Evolutionary conservation across 2,113 vertebrate genomes (phyloP).

Genomic region (Hippocampus abdominalis): DNA sequence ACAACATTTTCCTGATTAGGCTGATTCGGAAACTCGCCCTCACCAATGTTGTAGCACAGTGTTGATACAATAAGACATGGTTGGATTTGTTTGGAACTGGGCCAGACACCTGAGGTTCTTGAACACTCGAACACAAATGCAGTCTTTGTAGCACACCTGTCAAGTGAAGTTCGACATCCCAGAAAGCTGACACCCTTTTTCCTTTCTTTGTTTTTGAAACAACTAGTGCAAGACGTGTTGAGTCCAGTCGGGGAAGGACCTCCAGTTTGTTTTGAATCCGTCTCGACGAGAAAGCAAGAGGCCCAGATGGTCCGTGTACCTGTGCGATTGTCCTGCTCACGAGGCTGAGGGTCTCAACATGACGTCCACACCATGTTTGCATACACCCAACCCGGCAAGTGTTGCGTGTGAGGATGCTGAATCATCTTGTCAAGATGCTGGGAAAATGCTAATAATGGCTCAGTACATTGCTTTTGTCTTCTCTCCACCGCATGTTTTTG

Average conservation of each 20-base stretch:
- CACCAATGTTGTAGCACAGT: slow-evolving; percentile 50
- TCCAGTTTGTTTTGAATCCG: slow-evolving; percentile 17
- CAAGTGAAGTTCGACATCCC: slow-evolving; percentile 24
- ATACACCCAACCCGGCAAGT: slow-evolving; percentile 21
- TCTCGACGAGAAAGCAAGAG: slow-evolving; percentile 1
- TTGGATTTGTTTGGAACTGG: slow-evolving; percentile 48
- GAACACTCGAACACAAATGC: slow-evolving; percentile 30
- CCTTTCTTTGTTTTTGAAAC: slow-evolving; percentile 16
- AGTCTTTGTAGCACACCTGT: slow-evolving; percentile 38
- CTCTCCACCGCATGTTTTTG: slow-evolving; percentile 30
- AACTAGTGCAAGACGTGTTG: slow-evolving; percentile 60
- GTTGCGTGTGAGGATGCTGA: slow-evolving; percentile 6
- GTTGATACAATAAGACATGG: slow-evolving; percentile 57
- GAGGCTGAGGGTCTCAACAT: slow-evolving; percentile 42
- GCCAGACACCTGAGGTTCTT: slow-evolving; percentile 62
- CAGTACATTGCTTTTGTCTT: slow-evolving; percentile 44
- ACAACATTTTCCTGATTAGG: slow-evolving; percentile 9
- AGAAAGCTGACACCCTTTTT: slow-evolving; percentile 31
- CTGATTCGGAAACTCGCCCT: slow-evolving; percentile 22
- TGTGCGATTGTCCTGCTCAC: slow-evolving; percentile 60
- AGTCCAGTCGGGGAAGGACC: slow-evolving; percentile 40
- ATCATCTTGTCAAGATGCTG: slow-evolving; percentile 32
- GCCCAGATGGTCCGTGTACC: slow-evolving; percentile 24
- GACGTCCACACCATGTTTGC: slow-evolving; percentile 40
- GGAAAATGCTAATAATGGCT: slow-evolving; percentile 57